Evolutionary conservation across 92 coral and sea anemone species (phyloP), one percentile per base, ranked within the genome.

Genomic region (Bergia sp.): DNA sequence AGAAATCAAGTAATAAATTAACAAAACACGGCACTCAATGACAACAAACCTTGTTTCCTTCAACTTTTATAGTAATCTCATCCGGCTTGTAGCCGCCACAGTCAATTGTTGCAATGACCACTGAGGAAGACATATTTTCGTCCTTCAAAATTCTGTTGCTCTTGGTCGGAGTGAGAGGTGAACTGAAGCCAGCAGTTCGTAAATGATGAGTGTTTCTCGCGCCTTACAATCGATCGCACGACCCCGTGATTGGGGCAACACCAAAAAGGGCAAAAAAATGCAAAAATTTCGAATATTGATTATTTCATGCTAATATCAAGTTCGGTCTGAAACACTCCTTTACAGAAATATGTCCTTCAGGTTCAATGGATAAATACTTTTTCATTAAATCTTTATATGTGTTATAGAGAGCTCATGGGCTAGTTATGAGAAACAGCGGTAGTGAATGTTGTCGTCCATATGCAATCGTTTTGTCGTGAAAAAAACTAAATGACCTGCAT

Each of bases 1-100:
- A 79, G 42, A 79, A 79, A 43, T 44, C 40, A 77, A 43, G 12
- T 64, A 73, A 42, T 66, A 64, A 42, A 47, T 36, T 53, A 50
- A 42, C n/a, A 40, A 65, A 82, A n/a, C 36, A 65, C 43, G 82
- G 11, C 42, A 29, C 40, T 29, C 49, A 7, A 21, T 47, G 8
- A 0, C 2, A 67, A 84, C 87, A n/a, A 47, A 84, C 93, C 83
- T 93, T 93, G 73, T 91, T 91, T n/a, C 93, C 92, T 87, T 97
- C 99, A 9, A 97, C 99, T 13, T 93, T 92, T 50, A 96, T 95
- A 50, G 89, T 93, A 3, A 97, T 95, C 81, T 97, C 99, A 29
- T 97, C 99, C 7, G 99, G 99, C 41, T 91, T 91, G 86, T 97
- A 97, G 64, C 93, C 89, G 72, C 94, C 94, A 41, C 96, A 98